Evolutionary conservation across 2,888 invertebrate species (phyloP).

Genomic region (Trimorus sp.): DNA sequence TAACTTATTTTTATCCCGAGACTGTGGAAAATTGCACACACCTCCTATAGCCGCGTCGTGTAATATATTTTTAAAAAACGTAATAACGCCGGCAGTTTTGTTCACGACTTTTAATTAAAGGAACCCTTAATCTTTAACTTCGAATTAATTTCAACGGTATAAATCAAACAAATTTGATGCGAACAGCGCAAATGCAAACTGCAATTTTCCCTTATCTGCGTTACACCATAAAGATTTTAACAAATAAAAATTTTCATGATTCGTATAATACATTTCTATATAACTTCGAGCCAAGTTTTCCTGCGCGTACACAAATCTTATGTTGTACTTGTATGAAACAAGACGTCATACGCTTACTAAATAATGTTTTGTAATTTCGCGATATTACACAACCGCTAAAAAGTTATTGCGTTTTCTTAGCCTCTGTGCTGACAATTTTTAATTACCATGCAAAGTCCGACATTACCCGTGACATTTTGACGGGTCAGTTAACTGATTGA

Average conservation of each 20-base stretch:
- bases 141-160: neutral
- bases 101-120: neutral
- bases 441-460: neutral
- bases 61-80: slow-evolving; percentile 16
- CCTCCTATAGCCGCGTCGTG: neutral
- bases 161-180: neutral
- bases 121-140: neutral
- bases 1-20: slow-evolving; percentile 19
- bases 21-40: slow-evolving; percentile 11
- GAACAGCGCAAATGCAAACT: neutral
- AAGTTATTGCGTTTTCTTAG: neutral
- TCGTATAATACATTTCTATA: too few relatives aligned
- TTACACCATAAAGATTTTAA: too few relatives aligned
- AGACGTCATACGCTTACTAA: slow-evolving; percentile 9
- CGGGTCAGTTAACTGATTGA: neutral
- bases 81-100: neutral
- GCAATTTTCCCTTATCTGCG: too few relatives aligned
- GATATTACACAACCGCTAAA: neutral
- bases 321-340: slow-evolving; percentile 13
- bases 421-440: neutral
- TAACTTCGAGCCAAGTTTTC: neutral
- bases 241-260: too few relatives aligned
- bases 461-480: neutral
- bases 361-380: slow-evolving; percentile 21
- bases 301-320: neutral